Percentiles rank a stretch among this genome's conserved stretches.
Conservation (phyloP, 2,888 invertebrate species). For the Eupeodes luniger region DNA sequence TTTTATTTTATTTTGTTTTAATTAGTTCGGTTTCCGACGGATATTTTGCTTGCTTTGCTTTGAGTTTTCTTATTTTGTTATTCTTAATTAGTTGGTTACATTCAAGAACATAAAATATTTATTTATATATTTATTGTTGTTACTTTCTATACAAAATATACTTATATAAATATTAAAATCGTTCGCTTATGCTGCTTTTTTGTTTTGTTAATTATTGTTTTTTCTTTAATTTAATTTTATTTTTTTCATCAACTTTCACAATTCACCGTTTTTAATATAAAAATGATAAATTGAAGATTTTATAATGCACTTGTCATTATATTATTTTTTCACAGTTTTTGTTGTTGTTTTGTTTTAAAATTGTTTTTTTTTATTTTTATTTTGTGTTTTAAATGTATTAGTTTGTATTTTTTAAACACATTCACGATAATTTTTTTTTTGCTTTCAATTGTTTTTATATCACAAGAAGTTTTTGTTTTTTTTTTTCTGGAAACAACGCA, state of each 20-base stretch:
- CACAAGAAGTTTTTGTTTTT: slow-evolving; percentile 67
- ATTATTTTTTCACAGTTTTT: slow-evolving; percentile 29
- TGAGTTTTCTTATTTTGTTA: slow-evolving; percentile 35
- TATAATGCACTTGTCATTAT: slow-evolving; percentile 76
- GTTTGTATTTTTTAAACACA: slow-evolving; percentile 73
- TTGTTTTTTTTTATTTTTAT: slow-evolving; percentile 30
- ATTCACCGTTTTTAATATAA: slow-evolving; percentile 76
- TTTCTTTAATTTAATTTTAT: background rate
- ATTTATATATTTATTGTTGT: slow-evolving; percentile 54
- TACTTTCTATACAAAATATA: slow-evolving; percentile 76
- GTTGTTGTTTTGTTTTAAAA: slow-evolving; percentile 58
- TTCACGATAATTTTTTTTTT: slow-evolving; percentile 56
- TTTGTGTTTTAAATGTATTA: slow-evolving; percentile 1
- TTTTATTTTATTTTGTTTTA: slow-evolving; percentile 13
- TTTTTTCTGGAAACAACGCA: slow-evolving; percentile 63
- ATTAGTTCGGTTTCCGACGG: slow-evolving; percentile 60
- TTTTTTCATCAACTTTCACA: slow-evolving; percentile 58
- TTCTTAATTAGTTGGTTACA: slow-evolving; percentile 73
- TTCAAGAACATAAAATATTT: slow-evolving; percentile 75
- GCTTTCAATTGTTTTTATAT: slow-evolving; percentile 72
- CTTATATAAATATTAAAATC: slow-evolving; percentile 76
- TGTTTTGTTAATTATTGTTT: slow-evolving; percentile 45
- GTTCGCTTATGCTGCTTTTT: slow-evolving; percentile 68
- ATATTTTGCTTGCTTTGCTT: slow-evolving; percentile 48
- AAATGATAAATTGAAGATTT: slow-evolving; percentile 73